Evolutionary conservation across 1,140 invertebrate genomes (phyloP), one percentile per base, ranked within the genome.

Genomic region (Piezodorus guildinii): DNA sequence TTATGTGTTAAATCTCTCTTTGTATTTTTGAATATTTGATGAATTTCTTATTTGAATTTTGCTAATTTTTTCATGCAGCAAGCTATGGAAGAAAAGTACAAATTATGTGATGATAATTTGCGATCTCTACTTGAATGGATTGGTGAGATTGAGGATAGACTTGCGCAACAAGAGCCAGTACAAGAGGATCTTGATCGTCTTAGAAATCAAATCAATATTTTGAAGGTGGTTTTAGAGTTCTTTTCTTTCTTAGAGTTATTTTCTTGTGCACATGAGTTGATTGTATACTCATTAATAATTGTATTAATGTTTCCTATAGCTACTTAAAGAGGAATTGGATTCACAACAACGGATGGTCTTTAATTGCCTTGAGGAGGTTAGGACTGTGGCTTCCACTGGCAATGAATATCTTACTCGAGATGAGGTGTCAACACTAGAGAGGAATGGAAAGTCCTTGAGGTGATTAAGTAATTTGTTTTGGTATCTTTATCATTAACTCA

Each of bases 41-140:
- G n/a, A 27, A 8, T 23, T 27, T 58, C 6, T n/a, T 58, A 27
- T 58, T 58, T 34, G 15, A 12, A n/a, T 4, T 58, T 25, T 27
- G n/a, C n/a, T 27, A 27, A 2, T 58, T 34, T 34, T 58, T 25
- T 12, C 44, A 65, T 68, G 67, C 80, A 95, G 92, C 88, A 92
- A 89, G 90, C 90, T 70, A 86, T 94, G 68, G 88, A 94, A 76
- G 92, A 94, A 72, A 92, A 94, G 73, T 96, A 94, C 80, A 90
- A 85, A 75, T 81, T 88, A 70, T 96, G 86, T 77, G 88, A 88
- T 74, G 88, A 92, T 71, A 86, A 83, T 52, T 77, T 94, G 46
- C 84, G 83, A 44, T 90, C 91, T 74, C 80, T 96, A 46, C 77
- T 94, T 60, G 85, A 91, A 75, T 95, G 91, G 90, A 85, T 96